Base-by-base conservation (phyloP, 2,113 vertebrate species). In the Urocynchramus pylzowi region DNA sequence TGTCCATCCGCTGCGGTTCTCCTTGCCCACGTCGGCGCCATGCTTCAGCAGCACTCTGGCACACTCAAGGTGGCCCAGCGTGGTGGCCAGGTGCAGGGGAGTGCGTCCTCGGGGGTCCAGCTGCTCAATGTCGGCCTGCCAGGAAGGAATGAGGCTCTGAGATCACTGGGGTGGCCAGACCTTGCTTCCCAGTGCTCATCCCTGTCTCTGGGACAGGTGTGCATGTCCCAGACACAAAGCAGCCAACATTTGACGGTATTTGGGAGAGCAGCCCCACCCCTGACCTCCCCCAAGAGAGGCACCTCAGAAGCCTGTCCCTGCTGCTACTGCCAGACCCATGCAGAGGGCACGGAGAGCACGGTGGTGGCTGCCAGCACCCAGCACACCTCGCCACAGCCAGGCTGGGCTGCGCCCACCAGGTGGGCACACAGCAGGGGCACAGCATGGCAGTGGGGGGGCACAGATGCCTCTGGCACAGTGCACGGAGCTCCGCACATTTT, bases 1-100 rank as follows among this genome's bases (percentile, higher is more conserved):
- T 50, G 99, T 99, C 99, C 99, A 99, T 78, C 99, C 99, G 3
- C 98, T 99, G 97, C 98, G 98, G 97, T 99, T 99, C 97, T 99
- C 99, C 96, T 99, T 99, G 98, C 98, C 98, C 87, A 99, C 99
- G 0, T 99, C 99, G 0, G 99, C 99, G 0, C 99, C 99, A 37
- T 99, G 98, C 39, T 99, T 98, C 89, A 99, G 98, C 93, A 99
- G 98, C 86, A 99, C 98, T 47, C 98, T 97, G 69, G 99, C 98
- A 33, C 99, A 99, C 67, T 99, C 99, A 16, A 99, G 98, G 97
- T 99, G 98, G 54, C 98, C 99, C 95, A 99, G 96, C 0, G 99
- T 99, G 92, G 99, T 99, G 45, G 99, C 99, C 93, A 99, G 98
- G 97, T 99, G 99, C 79, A 99, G 97, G 10, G 99, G 99, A 52